Evolutionary conservation across 1,140 invertebrate species (phyloP).

Genomic region (Neuroterus valhalla): DNA sequence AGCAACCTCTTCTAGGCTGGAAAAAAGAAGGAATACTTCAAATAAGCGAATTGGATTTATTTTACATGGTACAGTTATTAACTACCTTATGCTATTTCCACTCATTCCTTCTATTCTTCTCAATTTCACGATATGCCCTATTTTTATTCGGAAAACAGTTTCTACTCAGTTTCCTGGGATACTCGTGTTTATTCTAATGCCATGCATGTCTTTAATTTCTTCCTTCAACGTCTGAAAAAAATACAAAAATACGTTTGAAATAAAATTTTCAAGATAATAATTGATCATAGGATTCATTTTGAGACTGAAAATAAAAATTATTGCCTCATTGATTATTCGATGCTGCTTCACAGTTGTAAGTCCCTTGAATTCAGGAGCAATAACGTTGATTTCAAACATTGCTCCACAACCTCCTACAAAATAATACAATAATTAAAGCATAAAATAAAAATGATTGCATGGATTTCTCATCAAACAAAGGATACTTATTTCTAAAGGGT

Average conservation of each 20-base stretch:
- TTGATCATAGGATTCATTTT: background rate
- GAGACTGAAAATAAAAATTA: slow-evolving; percentile 1
- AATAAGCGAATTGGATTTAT: too few species aligned
- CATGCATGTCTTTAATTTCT: slow-evolving; percentile 91
- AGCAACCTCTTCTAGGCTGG: too few species aligned
- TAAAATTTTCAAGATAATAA: slow-evolving; percentile 14
- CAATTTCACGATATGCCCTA: too few species aligned
- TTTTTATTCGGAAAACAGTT: background rate
- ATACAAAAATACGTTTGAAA: slow-evolving; percentile 40
- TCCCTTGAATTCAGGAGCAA: slow-evolving; percentile 85
- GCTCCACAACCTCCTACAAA: slow-evolving; percentile 87
- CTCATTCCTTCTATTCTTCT: too few species aligned
- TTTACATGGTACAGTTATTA: too few species aligned
- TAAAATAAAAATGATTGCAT: slow-evolving; percentile 37
- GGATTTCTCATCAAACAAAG: too few species aligned
- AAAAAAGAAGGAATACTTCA: too few species aligned
- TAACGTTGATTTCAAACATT: slow-evolving; percentile 89
- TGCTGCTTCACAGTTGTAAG: slow-evolving; percentile 88
- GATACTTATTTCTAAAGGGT: too few species aligned
- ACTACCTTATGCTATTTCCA: too few species aligned
- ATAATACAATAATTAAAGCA: slow-evolving; percentile 32
- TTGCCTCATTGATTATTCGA: slow-evolving; percentile 84
- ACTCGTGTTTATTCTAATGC: slow-evolving; percentile 83
- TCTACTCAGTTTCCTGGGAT: slow-evolving; percentile 60
- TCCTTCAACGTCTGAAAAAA: slow-evolving; percentile 80